phyloP scores from a whole-genome alignment of 2,113 vertebrate genomes.

The Loxodonta africana region DNA sequence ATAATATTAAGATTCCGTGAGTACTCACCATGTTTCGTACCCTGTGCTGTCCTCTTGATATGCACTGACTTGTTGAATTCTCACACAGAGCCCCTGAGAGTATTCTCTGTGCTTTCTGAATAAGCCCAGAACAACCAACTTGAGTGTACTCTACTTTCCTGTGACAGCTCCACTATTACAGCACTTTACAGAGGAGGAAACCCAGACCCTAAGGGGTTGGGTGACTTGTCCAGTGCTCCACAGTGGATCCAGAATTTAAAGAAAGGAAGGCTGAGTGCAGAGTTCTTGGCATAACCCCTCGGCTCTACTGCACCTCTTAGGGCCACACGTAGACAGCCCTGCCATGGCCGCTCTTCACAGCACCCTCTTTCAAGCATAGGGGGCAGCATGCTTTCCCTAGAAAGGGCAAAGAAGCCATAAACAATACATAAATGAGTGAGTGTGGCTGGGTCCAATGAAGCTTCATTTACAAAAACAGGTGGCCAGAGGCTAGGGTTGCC shows the following conservation, averaged over 20 bases:
- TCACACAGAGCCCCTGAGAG: background rate
- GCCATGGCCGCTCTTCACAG: accelerated
- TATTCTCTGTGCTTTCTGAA: background rate
- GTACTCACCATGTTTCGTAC: background rate
- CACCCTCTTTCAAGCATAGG: accelerated
- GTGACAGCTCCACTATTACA: background rate
- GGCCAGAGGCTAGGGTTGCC: background rate
- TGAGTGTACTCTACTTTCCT: background rate
- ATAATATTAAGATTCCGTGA: background rate
- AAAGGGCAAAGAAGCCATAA: background rate
- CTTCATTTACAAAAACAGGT: background rate
- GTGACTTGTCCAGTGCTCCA: background rate
- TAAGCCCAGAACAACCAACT: background rate
- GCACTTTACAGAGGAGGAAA: background rate
- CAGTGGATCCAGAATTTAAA: background rate
- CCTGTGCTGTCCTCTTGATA: background rate
- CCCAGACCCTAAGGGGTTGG: background rate
- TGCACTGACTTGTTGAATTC: background rate
- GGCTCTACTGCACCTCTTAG: background rate
- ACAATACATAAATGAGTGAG: accelerated
- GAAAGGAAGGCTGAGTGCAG: background rate
- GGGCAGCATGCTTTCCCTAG: background rate
- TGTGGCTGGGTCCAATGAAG: background rate
- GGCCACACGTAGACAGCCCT: no score
- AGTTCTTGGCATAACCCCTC: background rate